Evolutionary conservation across 2,113 vertebrate species (phyloP), one percentile per base, ranked within the genome.

Genomic region (Trachemys scripta): DNA sequence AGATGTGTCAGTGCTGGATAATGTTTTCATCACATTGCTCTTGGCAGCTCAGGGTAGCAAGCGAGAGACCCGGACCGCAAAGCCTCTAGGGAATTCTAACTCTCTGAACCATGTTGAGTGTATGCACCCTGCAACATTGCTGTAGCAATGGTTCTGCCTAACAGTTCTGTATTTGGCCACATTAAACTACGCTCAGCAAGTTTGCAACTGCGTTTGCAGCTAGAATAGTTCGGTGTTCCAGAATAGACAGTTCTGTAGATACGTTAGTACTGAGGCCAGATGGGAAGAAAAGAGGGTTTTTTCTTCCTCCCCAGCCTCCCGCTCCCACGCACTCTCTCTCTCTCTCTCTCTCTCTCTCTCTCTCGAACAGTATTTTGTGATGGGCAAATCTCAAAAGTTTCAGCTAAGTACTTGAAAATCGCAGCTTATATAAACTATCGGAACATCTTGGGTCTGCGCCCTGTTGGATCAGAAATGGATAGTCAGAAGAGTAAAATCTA

Each of bases 401-500:
- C 59, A 84, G 31, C 69, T 54, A 62, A 96, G 59, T 76, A 16
- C 35, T 80, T 54, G 22, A 92, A 82, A 90, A 57, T n/a, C 54
- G 59, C 53, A 93, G 83, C 95, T 81, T 47, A 79, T 80, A 92
- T 7, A 0, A 78, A 69, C n/a, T 88, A 17, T 81, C 0, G 0
- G 82, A 88, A 85, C 49, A 86, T 92, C 82, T 94, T 89, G 54
- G 0, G 0, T 92, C 69, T 92, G 80, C 31, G 75, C 4, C 53
- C 19, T 29, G 75, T 13, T 80, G 93, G 84, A 81, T 65, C 75
- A 59, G 29, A 87, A 54, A 91, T 87, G 95, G 94, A 96, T 83
- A 95, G 94, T 82, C 50, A 75, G 81, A 84, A 59, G 82, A 83
- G 47, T 85, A 90, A 90, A 51, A 93, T 95, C 92, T 96, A 86